Conservation (phyloP, 2,888 invertebrate genomes). For the Drosophila meridionalis region DNA sequence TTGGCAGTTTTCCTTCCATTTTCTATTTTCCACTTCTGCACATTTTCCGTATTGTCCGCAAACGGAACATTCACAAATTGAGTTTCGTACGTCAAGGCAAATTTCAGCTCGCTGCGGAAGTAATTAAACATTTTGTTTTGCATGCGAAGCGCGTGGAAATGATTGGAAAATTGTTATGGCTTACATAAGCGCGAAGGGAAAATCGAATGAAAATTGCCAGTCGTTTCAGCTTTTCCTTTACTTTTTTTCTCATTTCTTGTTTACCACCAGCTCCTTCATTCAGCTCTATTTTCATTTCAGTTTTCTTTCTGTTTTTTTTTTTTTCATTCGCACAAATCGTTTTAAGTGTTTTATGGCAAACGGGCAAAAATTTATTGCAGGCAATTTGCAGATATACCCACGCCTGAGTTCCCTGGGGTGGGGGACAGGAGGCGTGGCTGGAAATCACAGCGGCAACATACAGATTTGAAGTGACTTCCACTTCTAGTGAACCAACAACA, state of each 20-base stretch:
- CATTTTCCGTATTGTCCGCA: constrained; percentile 12
- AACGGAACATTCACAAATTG: constrained; percentile 36
- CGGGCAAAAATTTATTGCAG: constrained; percentile 75
- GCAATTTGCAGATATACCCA: constrained; percentile 72
- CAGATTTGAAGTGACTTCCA: constrained; percentile 72
- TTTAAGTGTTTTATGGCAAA: constrained; percentile 78
- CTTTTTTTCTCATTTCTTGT: not conserved
- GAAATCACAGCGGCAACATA: constrained; percentile 65
- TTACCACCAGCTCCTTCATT: not conserved
- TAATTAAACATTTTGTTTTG: constrained; percentile 68
- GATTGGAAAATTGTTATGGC: constrained; percentile 67
- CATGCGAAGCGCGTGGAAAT: constrained; percentile 44
- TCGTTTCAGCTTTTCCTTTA: constrained; percentile 12
- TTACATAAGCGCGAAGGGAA: constrained; percentile 34
- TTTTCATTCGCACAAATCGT: constrained; percentile 62
- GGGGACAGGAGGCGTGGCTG: constrained; percentile 18
- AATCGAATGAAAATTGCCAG: constrained; percentile 46
- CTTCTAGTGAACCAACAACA: constrained; percentile 26
- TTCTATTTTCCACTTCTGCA: constrained; percentile 9
- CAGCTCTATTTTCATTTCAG: constrained; percentile 9
- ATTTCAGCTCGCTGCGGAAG: constrained; percentile 53
- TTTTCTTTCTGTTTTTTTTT: constrained; percentile 2
- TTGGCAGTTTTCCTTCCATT: constrained; percentile 27
- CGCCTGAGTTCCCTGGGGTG: not conserved
- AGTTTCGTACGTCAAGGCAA: constrained; percentile 48